Conservation (phyloP, 2,113 vertebrate species). For the Bucco capensis region DNA sequence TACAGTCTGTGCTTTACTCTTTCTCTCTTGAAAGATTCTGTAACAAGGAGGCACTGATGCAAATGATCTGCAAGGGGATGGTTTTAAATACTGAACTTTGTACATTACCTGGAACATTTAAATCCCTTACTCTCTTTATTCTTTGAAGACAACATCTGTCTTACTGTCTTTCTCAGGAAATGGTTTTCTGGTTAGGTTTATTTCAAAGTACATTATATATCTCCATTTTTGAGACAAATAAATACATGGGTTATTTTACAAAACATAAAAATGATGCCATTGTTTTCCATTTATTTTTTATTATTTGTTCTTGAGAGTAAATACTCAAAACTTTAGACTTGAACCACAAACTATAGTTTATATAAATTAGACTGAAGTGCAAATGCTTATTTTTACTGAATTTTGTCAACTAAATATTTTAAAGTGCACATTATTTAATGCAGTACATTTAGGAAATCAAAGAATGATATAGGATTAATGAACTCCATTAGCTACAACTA, state of each 20-base stretch:
- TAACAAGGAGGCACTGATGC: not conserved
- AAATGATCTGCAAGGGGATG: not conserved
- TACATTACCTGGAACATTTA: not conserved
- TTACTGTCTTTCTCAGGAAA: not conserved
- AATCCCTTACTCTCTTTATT: not conserved
- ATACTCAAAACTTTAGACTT: not conserved
- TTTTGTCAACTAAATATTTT: not conserved
- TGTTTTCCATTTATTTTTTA: not conserved
- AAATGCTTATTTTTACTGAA: not conserved
- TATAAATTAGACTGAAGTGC: not conserved
- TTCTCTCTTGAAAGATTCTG: not conserved
- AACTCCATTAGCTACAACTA: slow-evolving; percentile 6
- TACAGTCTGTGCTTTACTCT: not conserved
- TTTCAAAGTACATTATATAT: not conserved
- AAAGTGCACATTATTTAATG: not conserved
- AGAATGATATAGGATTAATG: slow-evolving; percentile 20
- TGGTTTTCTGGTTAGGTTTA: not conserved
- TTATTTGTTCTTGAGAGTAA: not conserved
- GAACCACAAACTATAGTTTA: not conserved
- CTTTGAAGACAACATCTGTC: not conserved
- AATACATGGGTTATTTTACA: not conserved
- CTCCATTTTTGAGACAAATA: not conserved
- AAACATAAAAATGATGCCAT: not conserved
- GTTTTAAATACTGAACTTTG: slow-evolving; percentile 1
- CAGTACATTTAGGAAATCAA: not conserved